Conservation (phyloP, 2,888 invertebrate species). For the Sycophila texana region DNA sequence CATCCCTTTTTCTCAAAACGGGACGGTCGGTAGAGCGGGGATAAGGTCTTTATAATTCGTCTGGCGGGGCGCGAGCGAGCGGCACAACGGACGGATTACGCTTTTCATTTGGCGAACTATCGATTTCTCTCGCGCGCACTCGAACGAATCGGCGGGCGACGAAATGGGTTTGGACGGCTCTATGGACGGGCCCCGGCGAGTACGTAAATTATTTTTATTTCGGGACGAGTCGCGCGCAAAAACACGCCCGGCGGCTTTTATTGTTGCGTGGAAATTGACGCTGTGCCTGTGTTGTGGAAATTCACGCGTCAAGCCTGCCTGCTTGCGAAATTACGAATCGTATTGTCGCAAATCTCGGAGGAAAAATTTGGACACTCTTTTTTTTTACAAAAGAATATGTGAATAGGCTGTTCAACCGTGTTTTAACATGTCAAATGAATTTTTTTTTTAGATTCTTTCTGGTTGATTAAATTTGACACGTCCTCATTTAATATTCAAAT, state of each 20-base stretch:
- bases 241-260: not conserved
- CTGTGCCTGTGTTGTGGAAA: too few species aligned
- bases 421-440: too few species aligned
- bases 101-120: conserved; percentile 47
- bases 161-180: conserved; percentile 32
- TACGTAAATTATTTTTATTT: conserved; percentile 48
- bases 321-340: too few species aligned
- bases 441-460: too few species aligned
- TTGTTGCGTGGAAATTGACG: too few species aligned
- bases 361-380: too few species aligned
- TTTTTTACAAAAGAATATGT: too few species aligned
- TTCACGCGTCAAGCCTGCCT: too few species aligned
- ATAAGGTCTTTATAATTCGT: conserved; percentile 39
- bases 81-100: conserved; percentile 46
- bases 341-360: too few species aligned
- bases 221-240: conserved; percentile 12
- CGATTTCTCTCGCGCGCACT: conserved; percentile 29
- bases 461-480: too few species aligned
- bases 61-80: not conserved
- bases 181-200: conserved; percentile 16
- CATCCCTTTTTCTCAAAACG: not conserved
- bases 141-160: conserved; percentile 18
- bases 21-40: not conserved
- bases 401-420: too few species aligned
- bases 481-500: too few species aligned